These are phyloP conservation scores for Psittacula echo DNA, from an alignment of 2,797 vertebrate genomes.

Conservation along the genomic window DNA sequence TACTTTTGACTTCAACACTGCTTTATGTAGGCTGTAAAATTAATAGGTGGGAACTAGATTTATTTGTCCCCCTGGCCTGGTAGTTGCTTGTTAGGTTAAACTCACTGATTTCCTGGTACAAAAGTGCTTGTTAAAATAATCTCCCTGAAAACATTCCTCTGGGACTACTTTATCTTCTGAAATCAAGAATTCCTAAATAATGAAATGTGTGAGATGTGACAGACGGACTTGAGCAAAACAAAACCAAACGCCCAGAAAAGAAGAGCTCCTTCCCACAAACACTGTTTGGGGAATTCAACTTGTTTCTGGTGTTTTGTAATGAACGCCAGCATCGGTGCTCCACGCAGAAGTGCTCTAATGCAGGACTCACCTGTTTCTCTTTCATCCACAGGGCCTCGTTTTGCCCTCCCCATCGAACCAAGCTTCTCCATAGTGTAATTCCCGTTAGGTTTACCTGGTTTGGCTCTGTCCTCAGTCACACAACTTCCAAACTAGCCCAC, in stretches of 20 bases:
- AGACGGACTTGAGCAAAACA: neutral
- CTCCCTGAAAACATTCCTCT: slow-evolving; percentile 75
- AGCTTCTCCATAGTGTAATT: neutral
- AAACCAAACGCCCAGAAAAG: neutral
- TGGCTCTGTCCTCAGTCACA: neutral
- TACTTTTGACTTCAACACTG: slow-evolving; percentile 79
- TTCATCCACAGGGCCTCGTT: fast-evolving
- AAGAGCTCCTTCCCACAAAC: neutral
- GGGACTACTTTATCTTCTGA: slow-evolving; percentile 75
- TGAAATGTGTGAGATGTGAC: neutral
- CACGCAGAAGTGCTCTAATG: fast-evolving
- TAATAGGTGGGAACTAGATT: slow-evolving; percentile 84
- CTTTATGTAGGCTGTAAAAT: slow-evolving; percentile 81
- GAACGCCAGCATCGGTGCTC: neutral
- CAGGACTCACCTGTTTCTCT: neutral
- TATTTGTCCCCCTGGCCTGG: slow-evolving; percentile 79
- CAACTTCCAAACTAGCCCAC: neutral
- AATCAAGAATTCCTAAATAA: neutral
- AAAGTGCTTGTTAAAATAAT: slow-evolving; percentile 84
- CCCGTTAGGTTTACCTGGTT: neutral
- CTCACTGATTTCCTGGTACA: slow-evolving; percentile 83
- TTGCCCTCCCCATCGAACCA: neutral
- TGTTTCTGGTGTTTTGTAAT: neutral
- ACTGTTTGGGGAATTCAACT: neutral
- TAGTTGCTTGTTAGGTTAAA: slow-evolving; percentile 84